These are phyloP conservation scores for Hypselothyrea guttata DNA, from an alignment of 2,888 invertebrate genomes.

Conservation along the genomic window DNA sequence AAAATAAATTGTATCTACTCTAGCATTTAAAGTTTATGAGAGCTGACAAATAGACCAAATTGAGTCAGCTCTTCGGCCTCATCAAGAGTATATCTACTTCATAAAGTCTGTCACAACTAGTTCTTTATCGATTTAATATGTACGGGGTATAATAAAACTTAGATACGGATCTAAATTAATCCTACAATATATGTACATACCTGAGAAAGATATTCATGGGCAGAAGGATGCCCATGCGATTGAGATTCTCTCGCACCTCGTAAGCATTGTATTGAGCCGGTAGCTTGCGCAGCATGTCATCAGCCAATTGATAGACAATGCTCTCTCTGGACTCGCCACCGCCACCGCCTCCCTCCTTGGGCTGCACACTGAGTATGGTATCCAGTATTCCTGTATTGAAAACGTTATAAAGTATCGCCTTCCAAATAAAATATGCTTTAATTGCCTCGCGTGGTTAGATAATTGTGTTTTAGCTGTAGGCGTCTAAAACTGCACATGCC, in stretches of 20 bases:
- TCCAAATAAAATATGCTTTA: constrained; percentile 46
- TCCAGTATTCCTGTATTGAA: constrained; percentile 88
- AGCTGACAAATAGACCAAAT: no score
- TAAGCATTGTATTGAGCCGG: constrained; percentile 94
- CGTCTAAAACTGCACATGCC: background rate
- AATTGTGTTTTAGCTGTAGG: constrained; percentile 22
- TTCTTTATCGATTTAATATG: no score
- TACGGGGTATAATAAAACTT: no score
- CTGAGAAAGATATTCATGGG: constrained; percentile 98
- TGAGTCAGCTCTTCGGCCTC: no score
- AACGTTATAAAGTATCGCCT: constrained; percentile 12
- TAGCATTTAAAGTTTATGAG: no score
- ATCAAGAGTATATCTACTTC: no score
- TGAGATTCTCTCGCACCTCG: constrained; percentile 94
- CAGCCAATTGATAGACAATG: constrained; percentile 94
- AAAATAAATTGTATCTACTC: no score
- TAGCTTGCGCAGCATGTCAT: constrained; percentile 94
- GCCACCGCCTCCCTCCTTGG: constrained; percentile 95
- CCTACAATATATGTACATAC: constrained; percentile 71
- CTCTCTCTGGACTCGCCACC: constrained; percentile 97
- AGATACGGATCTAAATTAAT: no score
- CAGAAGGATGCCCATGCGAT: constrained; percentile 94
- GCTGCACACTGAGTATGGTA: constrained; percentile 97
- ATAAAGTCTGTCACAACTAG: no score
- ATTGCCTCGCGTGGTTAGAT: constrained; percentile 36